These are phyloP conservation scores for Argyresthia goedartella DNA, from an alignment of 2,888 invertebrate genomes.

Conservation along the genomic window DNA sequence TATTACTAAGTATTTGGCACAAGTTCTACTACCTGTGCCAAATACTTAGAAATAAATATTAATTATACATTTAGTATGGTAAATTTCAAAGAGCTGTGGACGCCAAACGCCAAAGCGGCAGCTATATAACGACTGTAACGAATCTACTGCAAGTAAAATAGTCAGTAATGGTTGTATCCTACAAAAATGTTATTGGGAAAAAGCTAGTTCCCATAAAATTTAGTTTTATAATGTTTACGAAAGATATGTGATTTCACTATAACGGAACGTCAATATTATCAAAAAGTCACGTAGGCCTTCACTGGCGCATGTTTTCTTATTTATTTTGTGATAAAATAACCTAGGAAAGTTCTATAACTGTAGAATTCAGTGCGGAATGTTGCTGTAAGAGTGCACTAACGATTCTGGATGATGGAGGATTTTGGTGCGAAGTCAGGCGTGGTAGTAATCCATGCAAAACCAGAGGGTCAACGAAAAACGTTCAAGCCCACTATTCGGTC, in stretches of 20 bases:
- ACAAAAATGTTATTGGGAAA: too few species aligned
- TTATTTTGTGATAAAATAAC: conserved; percentile 37
- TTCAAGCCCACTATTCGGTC: conserved; percentile 80
- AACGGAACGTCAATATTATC: conserved; percentile 28
- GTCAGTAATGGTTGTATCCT: too few species aligned
- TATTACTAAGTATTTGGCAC: too few species aligned
- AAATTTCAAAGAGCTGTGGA: too few species aligned
- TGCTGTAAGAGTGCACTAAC: conserved; percentile 5
- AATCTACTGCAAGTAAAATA: too few species aligned
- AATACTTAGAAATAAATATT: too few species aligned
- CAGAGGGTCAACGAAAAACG: conserved; percentile 78
- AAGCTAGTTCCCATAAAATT: not conserved
- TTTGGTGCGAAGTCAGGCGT: conserved; percentile 44
- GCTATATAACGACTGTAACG: too few species aligned
- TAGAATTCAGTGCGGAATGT: conserved; percentile 4
- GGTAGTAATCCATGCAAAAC: conserved; percentile 83
- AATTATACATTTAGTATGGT: too few species aligned
- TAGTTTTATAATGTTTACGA: not conserved
- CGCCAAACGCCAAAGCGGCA: too few species aligned
- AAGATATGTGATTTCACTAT: not conserved
- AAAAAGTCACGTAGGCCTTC: conserved; percentile 64
- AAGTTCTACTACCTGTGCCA: too few species aligned
- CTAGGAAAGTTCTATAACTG: conserved; percentile 12
- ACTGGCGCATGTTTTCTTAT: conserved; percentile 33
- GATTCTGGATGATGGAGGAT: conserved; percentile 37